These are phyloP conservation scores for Sebastiscus albofasciatus DNA, from an alignment of 2,797 vertebrate species.

Conservation along the genomic window DNA sequence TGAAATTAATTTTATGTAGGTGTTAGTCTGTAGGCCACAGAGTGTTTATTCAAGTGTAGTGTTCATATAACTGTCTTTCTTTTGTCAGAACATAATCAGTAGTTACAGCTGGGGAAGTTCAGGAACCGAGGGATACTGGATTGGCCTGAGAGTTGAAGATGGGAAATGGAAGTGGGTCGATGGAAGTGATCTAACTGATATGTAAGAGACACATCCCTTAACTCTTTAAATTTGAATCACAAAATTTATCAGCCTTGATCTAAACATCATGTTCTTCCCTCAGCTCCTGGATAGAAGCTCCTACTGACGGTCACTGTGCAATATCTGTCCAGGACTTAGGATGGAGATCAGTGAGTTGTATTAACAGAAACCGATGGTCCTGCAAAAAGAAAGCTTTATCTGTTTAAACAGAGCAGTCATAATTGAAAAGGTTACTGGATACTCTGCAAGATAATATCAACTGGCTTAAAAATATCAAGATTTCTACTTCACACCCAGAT, in stretches of 20 bases:
- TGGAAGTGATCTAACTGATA: not conserved
- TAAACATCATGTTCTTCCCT: not conserved
- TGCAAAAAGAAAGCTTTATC: conserved; percentile 42
- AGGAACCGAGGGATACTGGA: conserved; percentile 40
- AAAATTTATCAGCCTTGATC: not conserved
- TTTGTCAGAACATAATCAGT: conserved; percentile 33
- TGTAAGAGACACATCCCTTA: conserved; percentile 31
- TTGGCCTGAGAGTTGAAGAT: conserved; percentile 43
- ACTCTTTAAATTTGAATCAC: not conserved
- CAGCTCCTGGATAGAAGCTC: not conserved
- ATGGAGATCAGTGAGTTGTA: rapidly evolving
- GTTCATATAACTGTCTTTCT: not conserved
- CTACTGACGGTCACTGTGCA: not conserved
- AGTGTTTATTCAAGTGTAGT: rapidly evolving
- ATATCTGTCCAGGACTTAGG: rapidly evolving
- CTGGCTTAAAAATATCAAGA: too few species aligned
- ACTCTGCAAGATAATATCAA: not conserved
- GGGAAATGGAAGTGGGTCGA: conserved; percentile 59
- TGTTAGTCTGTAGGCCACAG: rapidly evolving
- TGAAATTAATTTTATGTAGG: not conserved
- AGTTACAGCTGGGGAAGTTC: rapidly evolving
- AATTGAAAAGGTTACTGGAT: not conserved
- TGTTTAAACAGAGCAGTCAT: not conserved
- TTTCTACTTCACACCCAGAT: too few species aligned
- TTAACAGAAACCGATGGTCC: not conserved